A percentile compares a stretch with the other conserved stretches of the same genome.
Conservation (phyloP, 2,888 invertebrate genomes). For the Panzeria rudis region DNA sequence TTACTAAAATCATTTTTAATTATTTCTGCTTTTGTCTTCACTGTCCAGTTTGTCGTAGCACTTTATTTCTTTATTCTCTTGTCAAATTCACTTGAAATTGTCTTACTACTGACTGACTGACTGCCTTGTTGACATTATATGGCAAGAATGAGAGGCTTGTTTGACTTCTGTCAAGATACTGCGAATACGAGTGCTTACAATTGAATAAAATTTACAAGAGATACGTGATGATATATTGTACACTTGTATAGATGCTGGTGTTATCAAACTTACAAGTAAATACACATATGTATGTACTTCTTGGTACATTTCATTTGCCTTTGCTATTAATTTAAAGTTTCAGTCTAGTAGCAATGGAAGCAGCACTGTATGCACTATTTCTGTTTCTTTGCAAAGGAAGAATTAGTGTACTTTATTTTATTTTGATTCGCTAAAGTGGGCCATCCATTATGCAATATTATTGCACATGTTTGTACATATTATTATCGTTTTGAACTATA, state of each 20-base stretch:
- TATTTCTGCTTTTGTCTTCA: too few relatives aligned
- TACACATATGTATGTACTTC: too few relatives aligned
- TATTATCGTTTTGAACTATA: too few relatives aligned
- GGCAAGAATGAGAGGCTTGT: slow-evolving; percentile 2
- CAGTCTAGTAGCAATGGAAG: too few relatives aligned
- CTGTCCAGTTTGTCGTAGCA: too few relatives aligned
- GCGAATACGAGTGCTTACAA: slow-evolving; percentile 34
- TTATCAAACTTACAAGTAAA: background rate
- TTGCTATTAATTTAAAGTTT: background rate
- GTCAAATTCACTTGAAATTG: background rate
- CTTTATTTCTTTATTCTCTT: background rate
- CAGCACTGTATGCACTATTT: too few relatives aligned
- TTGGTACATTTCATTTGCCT: background rate
- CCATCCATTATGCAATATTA: too few relatives aligned
- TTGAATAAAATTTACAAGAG: slow-evolving; percentile 39
- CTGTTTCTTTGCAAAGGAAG: too few relatives aligned
- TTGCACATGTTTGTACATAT: too few relatives aligned
- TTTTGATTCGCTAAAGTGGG: too few relatives aligned
- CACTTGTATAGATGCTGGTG: background rate
- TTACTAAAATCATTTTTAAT: too few relatives aligned
- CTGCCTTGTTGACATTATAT: slow-evolving; percentile 9
- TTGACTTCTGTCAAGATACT: slow-evolving; percentile 61
- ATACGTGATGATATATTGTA: background rate
- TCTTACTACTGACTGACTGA: slow-evolving; percentile 2
- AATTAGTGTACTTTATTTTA: too few relatives aligned